Evolutionary conservation across 1,140 invertebrate species (phyloP).

Genomic region (Parasteatoda tepidariorum): DNA sequence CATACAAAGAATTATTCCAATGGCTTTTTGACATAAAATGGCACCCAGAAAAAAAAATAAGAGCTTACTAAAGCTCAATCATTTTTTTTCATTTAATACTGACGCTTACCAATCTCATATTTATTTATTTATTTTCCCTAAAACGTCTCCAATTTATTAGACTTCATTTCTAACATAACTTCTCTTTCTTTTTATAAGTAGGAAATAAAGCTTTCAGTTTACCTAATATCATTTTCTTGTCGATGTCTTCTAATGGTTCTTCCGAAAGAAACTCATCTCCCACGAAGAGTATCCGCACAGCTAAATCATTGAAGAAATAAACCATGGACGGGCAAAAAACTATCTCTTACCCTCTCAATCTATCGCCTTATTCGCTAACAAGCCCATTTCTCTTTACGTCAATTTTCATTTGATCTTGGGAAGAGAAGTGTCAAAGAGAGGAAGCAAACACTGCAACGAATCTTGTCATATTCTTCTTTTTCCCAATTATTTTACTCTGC

Average conservation of each 20-base stretch:
- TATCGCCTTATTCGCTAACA: neutral
- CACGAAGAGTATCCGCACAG: neutral
- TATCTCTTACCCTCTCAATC: neutral
- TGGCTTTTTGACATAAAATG: too few relatives aligned
- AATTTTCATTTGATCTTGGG: neutral
- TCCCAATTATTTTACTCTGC: neutral
- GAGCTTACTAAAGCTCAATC: too few relatives aligned
- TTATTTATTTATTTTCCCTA: too few relatives aligned
- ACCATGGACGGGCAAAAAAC: too few relatives aligned
- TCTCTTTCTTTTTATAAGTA: too few relatives aligned
- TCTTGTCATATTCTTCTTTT: neutral
- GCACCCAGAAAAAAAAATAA: too few relatives aligned
- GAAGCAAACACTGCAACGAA: neutral
- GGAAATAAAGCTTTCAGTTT: neutral
- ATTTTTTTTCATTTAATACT: too few relatives aligned
- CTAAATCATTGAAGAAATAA: neutral
- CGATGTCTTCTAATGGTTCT: neutral
- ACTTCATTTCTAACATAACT: too few relatives aligned
- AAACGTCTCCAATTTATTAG: too few relatives aligned
- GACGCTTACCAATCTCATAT: too few relatives aligned
- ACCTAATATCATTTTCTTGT: neutral
- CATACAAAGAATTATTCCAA: too few relatives aligned
- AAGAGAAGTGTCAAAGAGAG: neutral
- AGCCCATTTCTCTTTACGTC: neutral
- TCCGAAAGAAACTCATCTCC: neutral